phyloP scores from a whole-genome alignment of 2,113 vertebrate species.

The Zosterops hypoxanthus region DNA sequence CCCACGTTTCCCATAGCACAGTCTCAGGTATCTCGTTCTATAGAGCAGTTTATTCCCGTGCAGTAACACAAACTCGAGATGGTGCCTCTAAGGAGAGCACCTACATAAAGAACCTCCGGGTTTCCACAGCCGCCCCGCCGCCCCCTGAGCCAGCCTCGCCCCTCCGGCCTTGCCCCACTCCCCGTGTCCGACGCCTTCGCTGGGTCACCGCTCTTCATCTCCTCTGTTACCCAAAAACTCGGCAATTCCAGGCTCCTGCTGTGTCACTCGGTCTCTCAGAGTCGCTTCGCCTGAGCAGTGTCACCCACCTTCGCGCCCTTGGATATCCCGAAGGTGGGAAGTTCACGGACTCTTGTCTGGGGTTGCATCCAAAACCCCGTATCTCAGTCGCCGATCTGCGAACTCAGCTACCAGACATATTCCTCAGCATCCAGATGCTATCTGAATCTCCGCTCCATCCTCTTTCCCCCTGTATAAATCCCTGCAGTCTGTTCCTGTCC shows the following conservation, averaged over 20 bases:
- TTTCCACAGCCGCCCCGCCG: background rate
- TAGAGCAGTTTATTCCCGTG: background rate
- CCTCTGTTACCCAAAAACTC: background rate
- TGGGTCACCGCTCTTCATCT: no score
- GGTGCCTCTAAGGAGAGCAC: background rate
- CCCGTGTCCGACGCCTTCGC: background rate
- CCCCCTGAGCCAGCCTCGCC: background rate
- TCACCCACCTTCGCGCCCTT: background rate
- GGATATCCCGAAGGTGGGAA: background rate
- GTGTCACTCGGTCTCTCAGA: background rate
- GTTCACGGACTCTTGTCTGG: background rate
- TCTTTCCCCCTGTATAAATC: background rate
- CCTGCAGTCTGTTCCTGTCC: background rate
- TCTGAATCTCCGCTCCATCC: background rate
- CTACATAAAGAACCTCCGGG: background rate
- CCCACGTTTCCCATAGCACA: background rate
- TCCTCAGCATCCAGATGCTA: background rate
- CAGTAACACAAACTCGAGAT: background rate
- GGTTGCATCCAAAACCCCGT: background rate
- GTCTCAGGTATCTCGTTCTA: background rate
- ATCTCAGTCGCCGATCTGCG: background rate
- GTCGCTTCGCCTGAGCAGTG: background rate
- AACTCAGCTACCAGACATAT: background rate
- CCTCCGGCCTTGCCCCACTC: background rate
- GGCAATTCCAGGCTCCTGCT: background rate